Base-by-base conservation (phyloP, 2,888 invertebrate species). In the Acleris emargana region DNA sequence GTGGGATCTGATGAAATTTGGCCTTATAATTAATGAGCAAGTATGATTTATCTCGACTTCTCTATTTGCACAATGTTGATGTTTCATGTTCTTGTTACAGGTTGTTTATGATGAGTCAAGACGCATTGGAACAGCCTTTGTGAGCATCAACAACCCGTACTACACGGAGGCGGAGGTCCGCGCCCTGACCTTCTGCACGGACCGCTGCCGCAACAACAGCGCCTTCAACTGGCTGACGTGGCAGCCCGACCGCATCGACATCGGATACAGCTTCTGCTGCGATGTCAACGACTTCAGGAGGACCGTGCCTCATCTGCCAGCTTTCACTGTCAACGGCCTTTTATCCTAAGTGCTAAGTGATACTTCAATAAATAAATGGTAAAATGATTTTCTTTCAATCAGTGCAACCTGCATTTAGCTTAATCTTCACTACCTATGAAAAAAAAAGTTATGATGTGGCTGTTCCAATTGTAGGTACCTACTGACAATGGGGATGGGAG, bases 111-210 rank as follows among this genome's bases (percentile, higher is more conserved):
- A 95, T 64, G 84, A 91, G 1, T 74, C 74, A 0, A 84, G 80
- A 1, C 84, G 89, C 9, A 77, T 89, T 4, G 95, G 94, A 0
- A 89, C 94, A 1, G 95, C 93, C 1, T 93, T 95, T 72, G 76
- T 95, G 6, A 93, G 94, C 43, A 91, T 94, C 62, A 95, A 95
- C 83, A 94, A 95, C 76, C 95, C 95, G 0, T 90, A 94, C 81
- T 88, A 89, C 75, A 86, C 85, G 0, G 72, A 80, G 25, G 80
- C 75, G 0, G 92, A 92, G 64, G 88, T 81, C 0, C 83, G 83
- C 7, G 78, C 76, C 1, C 75, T 89, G 18, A 86, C 87, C n/a
- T 92, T 94, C 76, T 94, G 94, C 75, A 79, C 85, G 0, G 93
- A 94, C 76, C 81, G 78, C 1, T 93, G 93, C 69, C 89, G 94